Evolutionary conservation across 2,113 vertebrate species (phyloP).

Genomic region (Kryptolebias marmoratus): DNA sequence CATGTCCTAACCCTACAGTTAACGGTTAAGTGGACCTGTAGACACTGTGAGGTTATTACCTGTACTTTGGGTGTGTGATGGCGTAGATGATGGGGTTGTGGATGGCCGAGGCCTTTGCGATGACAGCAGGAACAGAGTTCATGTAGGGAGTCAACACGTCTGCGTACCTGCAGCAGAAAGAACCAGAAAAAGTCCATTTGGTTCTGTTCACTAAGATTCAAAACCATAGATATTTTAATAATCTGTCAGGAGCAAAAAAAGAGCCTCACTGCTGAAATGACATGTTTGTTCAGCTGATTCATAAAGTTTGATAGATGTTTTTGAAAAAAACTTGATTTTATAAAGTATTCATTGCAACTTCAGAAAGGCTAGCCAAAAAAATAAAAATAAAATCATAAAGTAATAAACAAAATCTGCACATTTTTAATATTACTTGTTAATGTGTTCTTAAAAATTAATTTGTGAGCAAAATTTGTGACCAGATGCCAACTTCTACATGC

Average conservation of each 20-base stretch:
- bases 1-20: too few species aligned
- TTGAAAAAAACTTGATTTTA: too few species aligned
- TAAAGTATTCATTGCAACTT: too few species aligned
- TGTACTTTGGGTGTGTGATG: slow-evolving; percentile 96
- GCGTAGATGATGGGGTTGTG: slow-evolving; percentile 98
- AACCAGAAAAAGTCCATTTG: not conserved
- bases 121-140: slow-evolving; percentile 93
- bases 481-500: too few species aligned
- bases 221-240: not conserved
- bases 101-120: slow-evolving; percentile 96
- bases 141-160: slow-evolving; percentile 90
- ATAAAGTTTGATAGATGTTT: too few species aligned
- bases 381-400: too few species aligned
- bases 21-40: not conserved
- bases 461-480: too few species aligned
- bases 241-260: not conserved
- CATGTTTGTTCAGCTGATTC: too few species aligned
- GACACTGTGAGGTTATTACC: slow-evolving; percentile 71
- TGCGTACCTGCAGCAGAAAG: slow-evolving; percentile 82
- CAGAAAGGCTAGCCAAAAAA: too few species aligned
- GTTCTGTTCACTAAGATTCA: not conserved
- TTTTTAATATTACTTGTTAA: too few species aligned
- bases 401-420: too few species aligned
- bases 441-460: too few species aligned
- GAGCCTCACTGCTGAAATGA: not conserved